Evolutionary conservation across 2,113 vertebrate species (phyloP).

Genomic region (Lagopus muta): DNA sequence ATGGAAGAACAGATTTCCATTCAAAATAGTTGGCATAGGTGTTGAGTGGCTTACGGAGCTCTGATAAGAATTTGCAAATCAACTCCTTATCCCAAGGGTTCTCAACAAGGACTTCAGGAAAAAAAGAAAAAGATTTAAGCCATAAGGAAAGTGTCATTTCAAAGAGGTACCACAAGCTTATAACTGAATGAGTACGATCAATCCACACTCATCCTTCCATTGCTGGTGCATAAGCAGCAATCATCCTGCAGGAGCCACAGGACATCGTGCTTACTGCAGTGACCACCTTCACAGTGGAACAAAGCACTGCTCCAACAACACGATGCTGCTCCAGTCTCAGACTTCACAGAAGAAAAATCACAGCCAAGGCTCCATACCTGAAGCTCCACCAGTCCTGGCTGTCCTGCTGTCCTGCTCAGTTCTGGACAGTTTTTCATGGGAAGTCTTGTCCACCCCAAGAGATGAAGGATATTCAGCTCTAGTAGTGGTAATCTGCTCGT

Average conservation of each 20-base stretch:
- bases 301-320: background rate
- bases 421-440: constrained; percentile 56
- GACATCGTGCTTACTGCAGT: background rate
- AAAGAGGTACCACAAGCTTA: background rate
- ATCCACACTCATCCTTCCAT: background rate
- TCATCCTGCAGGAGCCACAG: background rate
- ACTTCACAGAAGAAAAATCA: background rate
- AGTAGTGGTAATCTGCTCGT: background rate
- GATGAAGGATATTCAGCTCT: constrained; percentile 13
- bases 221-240: fast-evolving
- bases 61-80: constrained; percentile 79
- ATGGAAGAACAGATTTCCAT: constrained; percentile 81
- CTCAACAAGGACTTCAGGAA: constrained; percentile 71
- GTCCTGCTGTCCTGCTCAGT: background rate
- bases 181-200: background rate
- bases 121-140: background rate
- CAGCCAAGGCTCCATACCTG: constrained; percentile 53
- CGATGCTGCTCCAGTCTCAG: fast-evolving
- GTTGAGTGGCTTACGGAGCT: constrained; percentile 79
- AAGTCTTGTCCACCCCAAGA: background rate
- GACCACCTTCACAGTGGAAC: background rate
- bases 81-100: constrained; percentile 89
- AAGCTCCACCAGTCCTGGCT: background rate
- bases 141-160: background rate
- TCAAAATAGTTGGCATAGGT: constrained; percentile 76